Evolutionary conservation across 2,113 vertebrate species (phyloP).

Genomic region (Microtus pennsylvanicus): DNA sequence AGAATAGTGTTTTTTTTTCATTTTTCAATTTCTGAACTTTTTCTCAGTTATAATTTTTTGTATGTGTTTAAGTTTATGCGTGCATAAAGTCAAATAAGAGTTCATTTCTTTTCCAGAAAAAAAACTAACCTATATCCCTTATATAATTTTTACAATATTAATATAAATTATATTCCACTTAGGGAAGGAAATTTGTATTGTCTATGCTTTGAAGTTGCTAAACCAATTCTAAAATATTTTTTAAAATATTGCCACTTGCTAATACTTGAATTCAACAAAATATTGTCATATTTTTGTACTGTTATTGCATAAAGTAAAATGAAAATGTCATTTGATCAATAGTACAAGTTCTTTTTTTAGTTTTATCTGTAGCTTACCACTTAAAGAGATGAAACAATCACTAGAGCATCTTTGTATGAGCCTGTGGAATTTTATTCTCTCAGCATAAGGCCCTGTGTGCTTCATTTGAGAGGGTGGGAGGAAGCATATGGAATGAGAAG

Average conservation of each 20-base stretch:
- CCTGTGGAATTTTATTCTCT: neutral
- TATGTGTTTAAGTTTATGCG: neutral
- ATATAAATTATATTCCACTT: neutral
- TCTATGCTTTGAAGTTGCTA: neutral
- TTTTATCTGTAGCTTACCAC: neutral
- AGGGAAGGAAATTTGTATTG: neutral
- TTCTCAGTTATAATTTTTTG: neutral
- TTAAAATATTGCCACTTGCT: neutral
- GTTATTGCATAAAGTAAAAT: neutral
- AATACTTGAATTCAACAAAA: slow-evolving; percentile 41
- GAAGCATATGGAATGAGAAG: neutral
- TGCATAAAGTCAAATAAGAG: neutral
- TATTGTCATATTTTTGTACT: neutral
- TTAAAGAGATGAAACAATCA: neutral
- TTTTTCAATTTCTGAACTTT: neutral
- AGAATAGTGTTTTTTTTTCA: neutral
- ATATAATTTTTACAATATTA: neutral
- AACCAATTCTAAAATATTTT: neutral
- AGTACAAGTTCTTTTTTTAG: neutral
- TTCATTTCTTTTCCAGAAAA: neutral
- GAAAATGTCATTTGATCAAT: slow-evolving; percentile 8
- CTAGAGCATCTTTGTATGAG: neutral
- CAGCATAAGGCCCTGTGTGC: neutral
- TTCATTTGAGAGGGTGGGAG: neutral
- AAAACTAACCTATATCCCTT: neutral